Evolutionary conservation across 2,888 invertebrate species (phyloP).

Genomic region (Coenonympha glycerion): DNA sequence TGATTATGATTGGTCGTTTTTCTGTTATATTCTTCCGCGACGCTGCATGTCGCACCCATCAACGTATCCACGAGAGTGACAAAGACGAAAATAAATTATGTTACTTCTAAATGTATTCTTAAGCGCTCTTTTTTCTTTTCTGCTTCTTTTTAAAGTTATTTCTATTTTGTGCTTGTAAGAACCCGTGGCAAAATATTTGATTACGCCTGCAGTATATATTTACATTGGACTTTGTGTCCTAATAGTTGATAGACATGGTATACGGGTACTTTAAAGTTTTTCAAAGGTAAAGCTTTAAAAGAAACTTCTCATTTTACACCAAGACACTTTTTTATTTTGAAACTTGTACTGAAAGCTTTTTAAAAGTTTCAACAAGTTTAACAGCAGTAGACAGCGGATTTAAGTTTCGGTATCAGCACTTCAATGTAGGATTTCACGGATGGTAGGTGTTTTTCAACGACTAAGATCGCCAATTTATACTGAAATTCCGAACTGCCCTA

Average conservation of each 20-base stretch:
- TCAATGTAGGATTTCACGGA: background rate
- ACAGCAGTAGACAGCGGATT: slow-evolving; percentile 1
- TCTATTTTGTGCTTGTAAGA: too few relatives aligned
- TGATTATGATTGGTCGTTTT: too few relatives aligned
- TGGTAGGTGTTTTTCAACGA: background rate
- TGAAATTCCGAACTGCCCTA: too few relatives aligned
- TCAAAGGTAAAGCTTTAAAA: background rate
- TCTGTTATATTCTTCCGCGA: too few relatives aligned
- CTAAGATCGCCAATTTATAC: background rate
- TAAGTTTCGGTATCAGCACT: slow-evolving; percentile 3
- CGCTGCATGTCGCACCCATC: too few relatives aligned
- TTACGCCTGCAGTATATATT: background rate
- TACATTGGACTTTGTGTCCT: slow-evolving; percentile 13
- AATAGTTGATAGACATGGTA: too few relatives aligned
- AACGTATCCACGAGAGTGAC: too few relatives aligned
- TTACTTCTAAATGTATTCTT: too few relatives aligned
- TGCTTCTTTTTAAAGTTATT: too few relatives aligned
- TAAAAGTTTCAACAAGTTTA: slow-evolving; percentile 6
- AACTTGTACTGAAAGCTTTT: slow-evolving; percentile 7
- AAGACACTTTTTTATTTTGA: slow-evolving; percentile 1
- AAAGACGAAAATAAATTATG: too few relatives aligned
- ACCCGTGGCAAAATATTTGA: background rate
- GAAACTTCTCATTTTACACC: background rate
- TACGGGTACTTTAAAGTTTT: too few relatives aligned
- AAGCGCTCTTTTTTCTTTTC: too few relatives aligned